Evolutionary conservation across 2,113 vertebrate species (phyloP), one percentile per base, ranked within the genome.

Genomic region (Zosterops borbonicus): DNA sequence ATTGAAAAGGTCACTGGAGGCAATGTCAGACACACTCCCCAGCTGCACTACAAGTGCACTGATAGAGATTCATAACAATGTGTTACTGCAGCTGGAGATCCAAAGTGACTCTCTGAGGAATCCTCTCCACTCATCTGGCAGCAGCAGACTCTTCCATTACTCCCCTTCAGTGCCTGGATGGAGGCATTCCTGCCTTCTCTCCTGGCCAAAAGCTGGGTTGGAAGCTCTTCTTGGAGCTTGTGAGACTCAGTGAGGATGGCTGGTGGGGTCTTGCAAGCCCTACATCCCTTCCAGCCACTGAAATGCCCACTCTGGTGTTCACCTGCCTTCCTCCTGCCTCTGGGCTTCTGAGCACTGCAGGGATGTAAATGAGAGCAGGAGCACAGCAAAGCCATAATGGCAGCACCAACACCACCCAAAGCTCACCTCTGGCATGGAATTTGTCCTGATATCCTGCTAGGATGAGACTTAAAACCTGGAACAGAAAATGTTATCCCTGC

Each of bases 1-100:
- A 94, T 89, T 96, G 97, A 94, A 98, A 98, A 98, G 98, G 98
- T 98, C 97, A 98, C 96, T 12, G 69, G 62, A 97, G 95, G 96
- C 96, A 90, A 91, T 96, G 97, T 97, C 97, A 98, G 97, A 96
- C 96, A 96, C 31, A 93, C 96, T 97, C 96, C 95, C 73, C 53
- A 90, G 92, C 88, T 96, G 97, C 95, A 96, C 83, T 97, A 70
- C 96, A 89, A 96, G 93, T 50, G 91, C 92, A 87, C 89, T 24
- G 63, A 88, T 80, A 85, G 94, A 87, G 69, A 89, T 80, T 96
- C 97, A 70, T 87, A 94, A 92, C 97, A 95, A 95, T 55, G 21
- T 75, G 37, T 93, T 87, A 39, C 58, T 63, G 83, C 88, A 73
- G 96, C 91, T 95, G 82, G 84, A 93, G 89, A 80, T 64, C 95